A percentile compares a stretch with the other conserved stretches of the same genome.
These are phyloP conservation scores for Drosophila malerkotliana DNA, from an alignment of 1,140 invertebrate genomes.

Conservation along the genomic window DNA sequence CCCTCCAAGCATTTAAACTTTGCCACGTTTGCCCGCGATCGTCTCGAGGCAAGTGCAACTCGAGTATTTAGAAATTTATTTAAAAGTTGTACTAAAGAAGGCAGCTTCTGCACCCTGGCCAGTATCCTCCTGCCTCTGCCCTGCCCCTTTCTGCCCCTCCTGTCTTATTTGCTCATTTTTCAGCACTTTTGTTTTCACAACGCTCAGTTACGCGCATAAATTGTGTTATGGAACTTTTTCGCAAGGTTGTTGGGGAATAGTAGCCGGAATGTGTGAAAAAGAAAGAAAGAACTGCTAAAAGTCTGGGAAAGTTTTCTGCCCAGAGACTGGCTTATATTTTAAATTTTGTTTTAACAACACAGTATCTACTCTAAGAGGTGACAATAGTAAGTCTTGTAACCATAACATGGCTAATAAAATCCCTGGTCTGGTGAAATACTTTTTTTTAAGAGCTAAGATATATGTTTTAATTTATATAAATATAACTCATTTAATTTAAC, in stretches of 20 bases:
- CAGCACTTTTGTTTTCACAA: slow-evolving; percentile 61
- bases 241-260: slow-evolving; percentile 43
- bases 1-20: slow-evolving; percentile 65
- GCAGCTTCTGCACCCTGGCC: background rate
- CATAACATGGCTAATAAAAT: background rate
- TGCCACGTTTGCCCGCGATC: slow-evolving; percentile 73
- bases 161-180: slow-evolving; percentile 14
- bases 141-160: background rate
- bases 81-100: slow-evolving; percentile 58
- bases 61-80: slow-evolving; percentile 81
- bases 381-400: background rate
- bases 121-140: background rate
- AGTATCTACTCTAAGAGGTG: background rate
- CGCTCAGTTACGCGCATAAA: slow-evolving; percentile 81
- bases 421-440: background rate
- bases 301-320: slow-evolving; percentile 45
- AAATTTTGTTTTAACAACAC: slow-evolving; percentile 28
- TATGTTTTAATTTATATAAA: too few relatives aligned
- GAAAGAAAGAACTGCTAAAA: slow-evolving; percentile 1
- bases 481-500: too few relatives aligned
- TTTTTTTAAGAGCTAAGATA: background rate
- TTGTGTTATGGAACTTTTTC: slow-evolving; percentile 76
- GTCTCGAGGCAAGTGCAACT: slow-evolving; percentile 53
- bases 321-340: slow-evolving; percentile 51
- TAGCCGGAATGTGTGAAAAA: slow-evolving; percentile 18